Evolutionary conservation across 2,797 vertebrate genomes (phyloP).

Genomic region (Epinephelus malabaricus): DNA sequence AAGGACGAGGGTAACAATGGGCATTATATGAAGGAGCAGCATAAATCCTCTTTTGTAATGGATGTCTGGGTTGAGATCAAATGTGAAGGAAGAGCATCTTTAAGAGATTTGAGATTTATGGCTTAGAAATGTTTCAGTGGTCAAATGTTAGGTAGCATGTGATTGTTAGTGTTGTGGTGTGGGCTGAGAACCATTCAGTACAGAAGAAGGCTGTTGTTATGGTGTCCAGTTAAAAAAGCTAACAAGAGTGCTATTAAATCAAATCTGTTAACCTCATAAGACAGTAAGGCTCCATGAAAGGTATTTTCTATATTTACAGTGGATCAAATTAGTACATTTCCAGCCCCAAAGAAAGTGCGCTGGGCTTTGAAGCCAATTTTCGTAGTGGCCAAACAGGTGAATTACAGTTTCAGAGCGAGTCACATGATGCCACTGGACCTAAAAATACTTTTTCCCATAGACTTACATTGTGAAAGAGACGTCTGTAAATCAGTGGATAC

Average conservation of each 20-base stretch:
- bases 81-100: conserved; percentile 19
- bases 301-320: not conserved
- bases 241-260: not conserved
- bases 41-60: conserved; percentile 36
- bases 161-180: conserved; percentile 1
- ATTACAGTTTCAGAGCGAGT: too few species aligned
- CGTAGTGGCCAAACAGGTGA: too few species aligned
- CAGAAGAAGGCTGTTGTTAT: not conserved
- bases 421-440: too few species aligned
- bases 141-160: not conserved
- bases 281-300: not conserved
- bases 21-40: conserved; percentile 15
- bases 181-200: not conserved
- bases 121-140: conserved; percentile 2
- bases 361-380: too few species aligned
- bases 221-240: not conserved
- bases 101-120: conserved; percentile 16
- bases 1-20: conserved; percentile 21
- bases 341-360: too few species aligned
- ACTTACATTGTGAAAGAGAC: too few species aligned
- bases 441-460: too few species aligned
- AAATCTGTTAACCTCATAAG: not conserved
- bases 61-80: conserved; percentile 38
- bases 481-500: too few species aligned
- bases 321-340: not conserved